Base-by-base conservation (phyloP, 2,797 vertebrate genomes). In the Ptychobarbus kaznakovi region DNA sequence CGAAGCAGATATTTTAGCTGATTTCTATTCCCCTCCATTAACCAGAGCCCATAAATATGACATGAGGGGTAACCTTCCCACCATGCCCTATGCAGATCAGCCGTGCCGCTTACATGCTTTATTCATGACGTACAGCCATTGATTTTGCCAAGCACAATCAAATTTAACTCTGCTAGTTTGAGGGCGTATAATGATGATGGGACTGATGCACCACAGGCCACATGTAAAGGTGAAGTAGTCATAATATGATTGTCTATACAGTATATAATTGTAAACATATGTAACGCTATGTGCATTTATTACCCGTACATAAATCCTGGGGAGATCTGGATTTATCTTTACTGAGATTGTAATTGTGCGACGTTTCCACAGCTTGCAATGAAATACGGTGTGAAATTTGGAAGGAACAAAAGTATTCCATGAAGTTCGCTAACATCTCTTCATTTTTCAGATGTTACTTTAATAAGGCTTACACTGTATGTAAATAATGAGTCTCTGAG, bases 71-170 rank as follows among this genome's bases (percentile, higher is more conserved):
- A 77, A 84, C 82, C 82, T 84, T 84, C 82, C 73, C 73, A 83
- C 46, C n/a, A 66, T 77, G 82, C 82, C 82, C 63, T 84, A 84
- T 84, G 82, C 73, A 84, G 73, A 84, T 77, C 20, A 84, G 61
- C 73, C 35, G 15, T 77, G 68, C 20, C 12, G 28, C 28, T 25
- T n/a, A 4, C 44, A 84, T 84, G 82, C 68, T 84, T 84, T 77
- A 84, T 84, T 84, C 35, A 84, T 84, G 58, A 69, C 61, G n/a
- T 22, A 68, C 22, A 51, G 22, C 32, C 73, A 68, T 69, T 68
- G 73, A 84, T 84, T 77, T 77, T 11, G 9, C 46, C 1, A 1
- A 56, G 61, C 22, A n/a, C 1, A 35, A 84, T 77, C 11, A 35
- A 49, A 40, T 77, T 83, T 53, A 77, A 76, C 70, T 40, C 20